These are phyloP conservation scores for Cassiopea xamachana DNA, from an alignment of 30 jellyfish, hydroid and myxozoan species.

Conservation along the genomic window DNA sequence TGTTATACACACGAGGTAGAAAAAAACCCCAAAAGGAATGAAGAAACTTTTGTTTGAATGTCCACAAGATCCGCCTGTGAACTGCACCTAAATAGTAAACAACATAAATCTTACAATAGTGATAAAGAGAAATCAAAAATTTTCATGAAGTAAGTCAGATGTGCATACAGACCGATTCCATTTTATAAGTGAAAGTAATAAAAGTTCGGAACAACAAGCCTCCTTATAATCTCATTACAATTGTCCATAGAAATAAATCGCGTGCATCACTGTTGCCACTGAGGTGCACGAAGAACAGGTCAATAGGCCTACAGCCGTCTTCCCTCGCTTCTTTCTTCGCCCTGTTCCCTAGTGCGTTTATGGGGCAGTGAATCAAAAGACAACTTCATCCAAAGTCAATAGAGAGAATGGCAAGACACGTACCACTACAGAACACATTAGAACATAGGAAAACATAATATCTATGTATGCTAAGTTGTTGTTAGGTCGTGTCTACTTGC, in stretches of 20 bases:
- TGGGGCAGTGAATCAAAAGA: too few species aligned
- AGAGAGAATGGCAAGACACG: too few species aligned
- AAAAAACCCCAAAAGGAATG: slow-evolving; percentile 88
- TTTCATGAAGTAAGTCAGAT: too few species aligned
- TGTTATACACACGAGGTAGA: slow-evolving; percentile 81
- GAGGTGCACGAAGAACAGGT: background rate
- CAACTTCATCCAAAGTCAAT: too few species aligned
- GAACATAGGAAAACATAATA: too few species aligned
- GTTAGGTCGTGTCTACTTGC: slow-evolving; percentile 21
- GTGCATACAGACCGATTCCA: too few species aligned
- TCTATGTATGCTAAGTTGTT: background rate
- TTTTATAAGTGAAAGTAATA: too few species aligned
- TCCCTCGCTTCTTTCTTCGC: background rate
- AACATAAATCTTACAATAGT: background rate
- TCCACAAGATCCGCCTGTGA: slow-evolving; percentile 95
- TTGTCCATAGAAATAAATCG: background rate
- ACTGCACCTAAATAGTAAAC: slow-evolving; percentile 75
- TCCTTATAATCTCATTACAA: too few species aligned
- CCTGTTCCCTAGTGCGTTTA: too few species aligned
- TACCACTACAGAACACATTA: too few species aligned
- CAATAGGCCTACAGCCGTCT: background rate
- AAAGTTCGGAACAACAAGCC: too few species aligned
- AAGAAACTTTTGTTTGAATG: slow-evolving; percentile 76
- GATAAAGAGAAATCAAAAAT: too few species aligned
- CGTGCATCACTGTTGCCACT: background rate